Percentiles rank a stretch among this genome's conserved stretches.
phyloP scores from a whole-genome alignment of 2,888 invertebrate species.

The Rhingia campestris region DNA sequence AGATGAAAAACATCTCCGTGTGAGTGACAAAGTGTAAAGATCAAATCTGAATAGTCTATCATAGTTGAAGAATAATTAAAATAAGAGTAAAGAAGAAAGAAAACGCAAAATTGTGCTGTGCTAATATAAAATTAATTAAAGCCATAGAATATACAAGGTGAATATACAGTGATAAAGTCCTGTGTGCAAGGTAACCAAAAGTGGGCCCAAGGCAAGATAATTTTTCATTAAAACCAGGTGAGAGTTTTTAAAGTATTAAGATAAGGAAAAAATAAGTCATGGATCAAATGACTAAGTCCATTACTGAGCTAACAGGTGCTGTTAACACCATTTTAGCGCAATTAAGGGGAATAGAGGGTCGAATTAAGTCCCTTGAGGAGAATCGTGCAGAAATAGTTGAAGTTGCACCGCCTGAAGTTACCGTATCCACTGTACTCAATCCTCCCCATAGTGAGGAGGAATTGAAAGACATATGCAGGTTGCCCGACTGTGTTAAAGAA shows the following conservation, averaged over 20 bases:
- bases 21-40: no score
- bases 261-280: not conserved
- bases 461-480: not conserved
- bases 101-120: no score
- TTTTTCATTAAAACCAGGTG: not conserved
- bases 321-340: no score
- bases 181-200: no score
- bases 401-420: not conserved
- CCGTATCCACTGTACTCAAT: not conserved
- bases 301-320: not conserved
- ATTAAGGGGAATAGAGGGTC: conserved; percentile 1
- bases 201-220: not conserved
- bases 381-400: not conserved
- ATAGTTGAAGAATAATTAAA: no score
- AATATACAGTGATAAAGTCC: no score
- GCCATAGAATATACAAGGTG: no score
- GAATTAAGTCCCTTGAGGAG: not conserved
- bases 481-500: conserved; percentile 7
- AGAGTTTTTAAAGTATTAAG: not conserved
- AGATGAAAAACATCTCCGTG: no score
- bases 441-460: conserved; percentile 1
- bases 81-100: no score
- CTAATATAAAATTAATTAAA: no score
- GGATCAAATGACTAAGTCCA: conserved; percentile 2
- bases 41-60: no score